These are phyloP conservation scores for Saccopteryx leptura DNA, from an alignment of 2,113 vertebrate genomes.

Conservation along the genomic window DNA sequence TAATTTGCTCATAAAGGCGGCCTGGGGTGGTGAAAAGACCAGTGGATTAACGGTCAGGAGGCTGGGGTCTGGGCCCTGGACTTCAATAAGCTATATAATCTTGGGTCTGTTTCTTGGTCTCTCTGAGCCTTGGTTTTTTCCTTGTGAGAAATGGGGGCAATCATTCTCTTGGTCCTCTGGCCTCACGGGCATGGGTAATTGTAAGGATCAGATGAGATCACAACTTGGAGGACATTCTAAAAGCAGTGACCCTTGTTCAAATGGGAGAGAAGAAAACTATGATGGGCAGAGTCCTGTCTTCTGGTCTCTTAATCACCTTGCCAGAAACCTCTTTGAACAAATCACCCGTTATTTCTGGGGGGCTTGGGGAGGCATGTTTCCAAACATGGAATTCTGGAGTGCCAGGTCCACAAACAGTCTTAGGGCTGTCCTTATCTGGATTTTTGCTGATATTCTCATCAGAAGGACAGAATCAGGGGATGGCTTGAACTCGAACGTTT, in stretches of 20 bases:
- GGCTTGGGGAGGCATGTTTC: accelerated
- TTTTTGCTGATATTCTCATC: not conserved
- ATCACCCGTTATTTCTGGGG: not conserved
- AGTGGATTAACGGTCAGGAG: not conserved
- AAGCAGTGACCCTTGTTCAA: not conserved
- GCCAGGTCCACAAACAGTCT: not conserved
- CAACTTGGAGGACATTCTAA: not conserved
- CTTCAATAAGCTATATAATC: not conserved
- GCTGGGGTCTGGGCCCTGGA: not conserved
- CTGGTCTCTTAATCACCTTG: not conserved
- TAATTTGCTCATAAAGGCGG: not conserved
- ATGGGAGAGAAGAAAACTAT: not conserved
- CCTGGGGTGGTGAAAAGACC: not conserved
- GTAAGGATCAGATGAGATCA: not conserved
- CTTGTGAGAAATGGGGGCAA: not conserved
- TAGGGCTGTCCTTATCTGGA: not conserved
- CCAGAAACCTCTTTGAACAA: not conserved
- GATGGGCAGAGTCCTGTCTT: not conserved
- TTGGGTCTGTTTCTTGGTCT: not conserved
- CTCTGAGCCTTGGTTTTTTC: not conserved
- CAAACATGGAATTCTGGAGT: not conserved
- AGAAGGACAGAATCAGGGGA: not conserved
- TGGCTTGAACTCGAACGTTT: not conserved
- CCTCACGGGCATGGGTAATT: not conserved
- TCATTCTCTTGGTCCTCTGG: not conserved